These are phyloP conservation scores for Himalopsyche kuldschensis DNA, from an alignment of 2,888 invertebrate genomes.

Conservation along the genomic window DNA sequence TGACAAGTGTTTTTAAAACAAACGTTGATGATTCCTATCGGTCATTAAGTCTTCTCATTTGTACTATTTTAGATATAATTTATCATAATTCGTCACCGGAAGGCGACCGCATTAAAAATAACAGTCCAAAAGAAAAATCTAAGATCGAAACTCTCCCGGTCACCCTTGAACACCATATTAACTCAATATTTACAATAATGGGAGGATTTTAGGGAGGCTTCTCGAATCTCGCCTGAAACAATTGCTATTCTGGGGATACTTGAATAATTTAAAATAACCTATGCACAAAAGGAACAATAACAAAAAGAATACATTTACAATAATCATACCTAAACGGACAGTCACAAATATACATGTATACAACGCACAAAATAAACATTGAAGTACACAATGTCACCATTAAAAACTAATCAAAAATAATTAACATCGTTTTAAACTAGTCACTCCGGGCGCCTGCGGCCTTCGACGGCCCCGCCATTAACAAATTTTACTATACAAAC, in stretches of 20 bases:
- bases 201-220: neutral
- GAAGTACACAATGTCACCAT: slow-evolving; percentile 14
- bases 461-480: neutral
- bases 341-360: slow-evolving; percentile 35
- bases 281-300: slow-evolving; percentile 38
- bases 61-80: slow-evolving; percentile 62
- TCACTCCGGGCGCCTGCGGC: neutral
- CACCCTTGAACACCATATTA: neutral
- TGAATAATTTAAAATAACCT: slow-evolving; percentile 29
- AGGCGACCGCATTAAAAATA: neutral
- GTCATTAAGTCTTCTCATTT: slow-evolving; percentile 63
- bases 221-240: neutral
- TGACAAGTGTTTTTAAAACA: slow-evolving; percentile 49
- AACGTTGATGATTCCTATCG: slow-evolving; percentile 62
- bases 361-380: slow-evolving; percentile 35
- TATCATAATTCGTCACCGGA: slow-evolving; percentile 18
- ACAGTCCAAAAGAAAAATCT: neutral
- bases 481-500: slow-evolving; percentile 13
- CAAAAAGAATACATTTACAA: slow-evolving; percentile 21
- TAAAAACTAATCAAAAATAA: slow-evolving; percentile 20
- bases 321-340: slow-evolving; percentile 29
- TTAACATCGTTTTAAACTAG: neutral
- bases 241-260: slow-evolving; percentile 33
- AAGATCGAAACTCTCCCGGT: neutral
- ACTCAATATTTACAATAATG: neutral